A percentile compares a stretch with the other conserved stretches of the same genome.
Evolutionary conservation across 2,797 vertebrate species (phyloP).

Genomic region (Intellagama lesueurii): DNA sequence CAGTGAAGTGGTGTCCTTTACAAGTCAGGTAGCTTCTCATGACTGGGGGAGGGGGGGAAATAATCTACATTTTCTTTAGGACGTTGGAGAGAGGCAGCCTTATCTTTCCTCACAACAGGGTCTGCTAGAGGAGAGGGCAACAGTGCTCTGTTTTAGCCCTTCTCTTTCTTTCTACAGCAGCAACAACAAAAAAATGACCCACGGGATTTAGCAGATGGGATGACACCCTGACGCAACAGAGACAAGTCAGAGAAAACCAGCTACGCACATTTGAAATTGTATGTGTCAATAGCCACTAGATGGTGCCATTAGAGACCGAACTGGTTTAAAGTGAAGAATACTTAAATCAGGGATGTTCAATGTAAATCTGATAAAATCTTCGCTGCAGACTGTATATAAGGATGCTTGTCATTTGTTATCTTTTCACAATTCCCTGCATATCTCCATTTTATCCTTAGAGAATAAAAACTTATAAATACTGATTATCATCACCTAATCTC

Average conservation of each 20-base stretch:
- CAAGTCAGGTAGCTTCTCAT: too few species aligned
- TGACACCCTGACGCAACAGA: too few species aligned
- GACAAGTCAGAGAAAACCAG: background rate
- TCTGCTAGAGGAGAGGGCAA: background rate
- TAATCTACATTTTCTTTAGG: background rate
- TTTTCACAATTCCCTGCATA: background rate
- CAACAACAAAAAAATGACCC: background rate
- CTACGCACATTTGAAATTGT: constrained; percentile 30
- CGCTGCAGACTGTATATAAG: background rate
- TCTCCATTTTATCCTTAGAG: background rate
- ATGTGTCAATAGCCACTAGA: constrained; percentile 32
- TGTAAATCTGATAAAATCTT: background rate
- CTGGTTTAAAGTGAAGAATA: background rate
- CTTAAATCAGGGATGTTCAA: background rate
- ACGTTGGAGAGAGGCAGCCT: background rate
- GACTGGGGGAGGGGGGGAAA: background rate
- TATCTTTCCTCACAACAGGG: background rate
- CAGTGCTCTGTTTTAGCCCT: background rate
- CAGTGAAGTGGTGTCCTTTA: too few species aligned
- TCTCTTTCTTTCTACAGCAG: background rate
- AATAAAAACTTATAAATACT: background rate
- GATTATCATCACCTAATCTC: background rate
- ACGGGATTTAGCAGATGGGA: background rate
- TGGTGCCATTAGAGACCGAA: constrained; percentile 18
- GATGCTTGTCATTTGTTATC: constrained; percentile 34